phyloP scores from a whole-genome alignment of 2,888 invertebrate genomes.

The Pachliopta kotzebuea region DNA sequence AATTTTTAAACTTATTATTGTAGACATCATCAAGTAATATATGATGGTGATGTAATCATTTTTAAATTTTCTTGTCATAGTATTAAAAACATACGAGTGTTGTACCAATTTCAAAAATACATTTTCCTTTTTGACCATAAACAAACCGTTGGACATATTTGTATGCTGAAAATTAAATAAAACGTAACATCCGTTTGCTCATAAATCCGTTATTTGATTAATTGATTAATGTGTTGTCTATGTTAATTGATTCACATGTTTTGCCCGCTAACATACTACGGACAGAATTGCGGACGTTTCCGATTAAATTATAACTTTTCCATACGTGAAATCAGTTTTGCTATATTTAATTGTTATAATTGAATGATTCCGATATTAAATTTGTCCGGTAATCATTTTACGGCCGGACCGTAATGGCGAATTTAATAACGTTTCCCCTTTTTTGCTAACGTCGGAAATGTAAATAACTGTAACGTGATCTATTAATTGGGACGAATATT shows the following conservation, averaged over 20 bases:
- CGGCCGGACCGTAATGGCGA: conserved; percentile 13
- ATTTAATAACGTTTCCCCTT: conserved; percentile 10
- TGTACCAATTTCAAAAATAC: neutral
- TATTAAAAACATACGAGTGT: neutral
- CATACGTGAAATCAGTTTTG: conserved; percentile 24
- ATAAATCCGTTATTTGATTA: conserved; percentile 18
- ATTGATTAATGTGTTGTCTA: conserved; percentile 25
- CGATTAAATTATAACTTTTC: conserved; percentile 27
- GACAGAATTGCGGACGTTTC: conserved; percentile 26
- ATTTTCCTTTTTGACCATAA: neutral
- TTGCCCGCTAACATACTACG: conserved; percentile 26
- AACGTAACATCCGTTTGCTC: conserved; percentile 9
- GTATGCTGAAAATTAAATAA: conserved; percentile 12
- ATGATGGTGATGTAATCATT: no score
- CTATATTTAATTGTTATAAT: conserved; percentile 26
- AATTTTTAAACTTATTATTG: no score
- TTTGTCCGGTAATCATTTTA: conserved; percentile 17
- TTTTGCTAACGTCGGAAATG: neutral
- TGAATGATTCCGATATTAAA: conserved; percentile 18
- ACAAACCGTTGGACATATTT: neutral
- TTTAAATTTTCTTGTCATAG: no score
- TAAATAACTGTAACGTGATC: neutral
- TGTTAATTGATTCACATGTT: conserved; percentile 28
- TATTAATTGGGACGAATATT: no score
- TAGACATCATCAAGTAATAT: no score